These are phyloP conservation scores for Neomonachus schauinslandi DNA, from an alignment of 2,113 vertebrate genomes.

Conservation along the genomic window DNA sequence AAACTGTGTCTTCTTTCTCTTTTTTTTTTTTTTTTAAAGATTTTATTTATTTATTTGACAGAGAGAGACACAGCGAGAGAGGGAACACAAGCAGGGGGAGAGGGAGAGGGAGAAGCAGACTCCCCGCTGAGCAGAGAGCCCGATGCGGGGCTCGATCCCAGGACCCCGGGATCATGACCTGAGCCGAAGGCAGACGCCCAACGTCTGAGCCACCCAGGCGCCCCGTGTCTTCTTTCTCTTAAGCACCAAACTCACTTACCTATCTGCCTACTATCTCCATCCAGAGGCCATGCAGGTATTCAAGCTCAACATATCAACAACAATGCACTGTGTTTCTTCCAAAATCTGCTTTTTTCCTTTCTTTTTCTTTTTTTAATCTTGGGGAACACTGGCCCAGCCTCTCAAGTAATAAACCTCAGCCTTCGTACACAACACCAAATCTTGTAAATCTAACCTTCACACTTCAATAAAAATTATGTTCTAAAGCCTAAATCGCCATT, in stretches of 20 bases:
- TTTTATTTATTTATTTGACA: too few species aligned
- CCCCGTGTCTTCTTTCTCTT: not conserved
- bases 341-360: not conserved
- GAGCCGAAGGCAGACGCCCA: too few species aligned
- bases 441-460: not conserved
- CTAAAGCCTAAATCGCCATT: not conserved
- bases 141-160: too few species aligned
- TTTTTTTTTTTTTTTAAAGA: too few species aligned
- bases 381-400: not conserved
- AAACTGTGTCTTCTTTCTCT: not conserved
- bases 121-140: too few species aligned
- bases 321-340: not conserved
- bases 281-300: not conserved
- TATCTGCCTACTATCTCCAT: not conserved
- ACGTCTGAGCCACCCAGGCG: too few species aligned
- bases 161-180: too few species aligned
- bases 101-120: too few species aligned
- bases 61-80: too few species aligned
- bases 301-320: not conserved
- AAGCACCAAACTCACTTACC: not conserved
- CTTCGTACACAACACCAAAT: not conserved
- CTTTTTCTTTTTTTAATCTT: not conserved
- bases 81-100: too few species aligned
- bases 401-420: conserved; percentile 7
- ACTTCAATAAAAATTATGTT: not conserved